phyloP scores from a whole-genome alignment of 2,113 vertebrate species.

The Galeopterus variegatus region DNA sequence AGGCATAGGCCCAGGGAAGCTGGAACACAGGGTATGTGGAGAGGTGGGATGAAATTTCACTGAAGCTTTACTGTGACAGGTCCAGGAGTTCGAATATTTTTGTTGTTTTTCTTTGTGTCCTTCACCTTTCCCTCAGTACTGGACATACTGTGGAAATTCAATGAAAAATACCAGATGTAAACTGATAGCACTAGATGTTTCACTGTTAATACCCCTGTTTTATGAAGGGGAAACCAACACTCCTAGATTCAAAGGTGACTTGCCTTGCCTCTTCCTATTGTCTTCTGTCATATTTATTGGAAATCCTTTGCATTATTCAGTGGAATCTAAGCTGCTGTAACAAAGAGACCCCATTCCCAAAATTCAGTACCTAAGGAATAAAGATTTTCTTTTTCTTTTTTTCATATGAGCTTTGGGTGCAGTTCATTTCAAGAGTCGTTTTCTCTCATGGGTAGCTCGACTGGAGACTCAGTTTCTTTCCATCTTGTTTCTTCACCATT shows the following conservation, averaged over 20 bases:
- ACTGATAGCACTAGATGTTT: no score
- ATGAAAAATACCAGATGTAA: not conserved
- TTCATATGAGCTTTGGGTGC: not conserved
- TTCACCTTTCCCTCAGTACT: not conserved
- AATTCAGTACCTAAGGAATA: not conserved
- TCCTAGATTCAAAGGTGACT: not conserved
- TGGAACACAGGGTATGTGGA: fast-evolving
- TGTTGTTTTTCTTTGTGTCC: not conserved
- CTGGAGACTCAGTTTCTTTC: not conserved
- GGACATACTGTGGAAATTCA: not conserved
- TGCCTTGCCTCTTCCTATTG: not conserved
- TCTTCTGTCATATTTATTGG: not conserved
- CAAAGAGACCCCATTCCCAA: not conserved
- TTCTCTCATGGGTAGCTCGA: not conserved
- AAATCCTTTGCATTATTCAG: not conserved
- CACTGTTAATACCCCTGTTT: not conserved
- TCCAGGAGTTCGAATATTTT: not conserved
- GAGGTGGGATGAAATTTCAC: not conserved
- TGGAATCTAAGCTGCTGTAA: not conserved
- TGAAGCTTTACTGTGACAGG: not conserved
- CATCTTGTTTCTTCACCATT: not conserved
- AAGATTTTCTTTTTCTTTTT: not conserved
- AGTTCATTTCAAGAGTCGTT: not conserved
- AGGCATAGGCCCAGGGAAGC: fast-evolving
- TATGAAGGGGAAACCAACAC: not conserved